These are phyloP conservation scores for Haplochromis burtoni DNA, from an alignment of 2,113 vertebrate species.

Conservation along the genomic window DNA sequence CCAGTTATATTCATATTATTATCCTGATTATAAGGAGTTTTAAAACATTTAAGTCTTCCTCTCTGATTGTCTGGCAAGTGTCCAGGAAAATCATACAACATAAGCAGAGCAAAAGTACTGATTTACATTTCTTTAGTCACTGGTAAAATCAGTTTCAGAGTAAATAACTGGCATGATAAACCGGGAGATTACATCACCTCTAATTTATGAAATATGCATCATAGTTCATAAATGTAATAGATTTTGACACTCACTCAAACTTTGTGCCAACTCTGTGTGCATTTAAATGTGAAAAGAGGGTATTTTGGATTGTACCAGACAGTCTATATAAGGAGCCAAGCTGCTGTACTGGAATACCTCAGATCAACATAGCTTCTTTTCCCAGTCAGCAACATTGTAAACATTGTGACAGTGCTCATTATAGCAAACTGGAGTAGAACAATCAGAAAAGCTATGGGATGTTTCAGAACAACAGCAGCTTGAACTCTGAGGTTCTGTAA, in stretches of 20 bases:
- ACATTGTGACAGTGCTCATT: neutral
- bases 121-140: neutral
- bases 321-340: neutral
- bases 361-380: neutral
- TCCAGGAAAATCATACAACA: neutral
- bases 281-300: neutral
- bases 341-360: neutral
- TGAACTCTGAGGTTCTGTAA: neutral
- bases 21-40: neutral
- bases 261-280: neutral
- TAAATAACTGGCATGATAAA: neutral
- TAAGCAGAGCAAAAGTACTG: neutral
- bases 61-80: neutral
- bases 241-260: neutral
- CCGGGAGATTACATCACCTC: neutral
- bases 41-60: neutral
- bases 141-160: neutral
- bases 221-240: neutral
- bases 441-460: neutral
- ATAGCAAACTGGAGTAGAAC: neutral
- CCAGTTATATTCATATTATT: neutral
- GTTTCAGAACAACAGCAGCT: neutral
- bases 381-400: neutral
- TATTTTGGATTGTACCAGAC: neutral
- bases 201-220: neutral